Conservation (phyloP, 2,113 vertebrate species). For the Solea senegalensis region DNA sequence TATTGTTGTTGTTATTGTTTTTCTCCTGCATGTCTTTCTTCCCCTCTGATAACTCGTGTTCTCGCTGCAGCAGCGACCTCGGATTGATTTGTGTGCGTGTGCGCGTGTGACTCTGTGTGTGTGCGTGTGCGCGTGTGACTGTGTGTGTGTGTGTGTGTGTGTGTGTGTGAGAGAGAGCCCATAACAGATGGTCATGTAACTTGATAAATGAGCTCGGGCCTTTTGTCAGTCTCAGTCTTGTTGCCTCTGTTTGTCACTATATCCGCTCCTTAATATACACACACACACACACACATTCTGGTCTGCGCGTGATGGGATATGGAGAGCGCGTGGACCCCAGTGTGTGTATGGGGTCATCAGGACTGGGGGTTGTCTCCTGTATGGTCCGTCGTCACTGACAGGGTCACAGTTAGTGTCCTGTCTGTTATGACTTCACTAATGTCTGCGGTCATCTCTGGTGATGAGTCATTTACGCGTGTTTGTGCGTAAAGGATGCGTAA, state of each 20-base stretch:
- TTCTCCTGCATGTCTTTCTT: background rate
- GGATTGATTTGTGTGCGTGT: conserved; percentile 60
- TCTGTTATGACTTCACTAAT: no score
- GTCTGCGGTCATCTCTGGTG: no score
- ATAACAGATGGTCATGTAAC: conserved; percentile 72
- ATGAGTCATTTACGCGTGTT: background rate
- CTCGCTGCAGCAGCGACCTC: conserved; percentile 33
- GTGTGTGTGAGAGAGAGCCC: conserved; percentile 46
- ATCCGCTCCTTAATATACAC: conserved; percentile 2
- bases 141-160: background rate
- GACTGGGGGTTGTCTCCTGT: conserved; percentile 9
- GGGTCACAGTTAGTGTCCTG: background rate
- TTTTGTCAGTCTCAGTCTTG: conserved; percentile 52
- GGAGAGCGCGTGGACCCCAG: background rate
- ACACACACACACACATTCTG: background rate
- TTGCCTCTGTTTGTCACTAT: conserved; percentile 28
- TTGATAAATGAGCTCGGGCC: conserved; percentile 72
- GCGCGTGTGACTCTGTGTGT: no score
- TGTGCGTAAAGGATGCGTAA: conserved; percentile 23
- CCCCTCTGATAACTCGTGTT: background rate
- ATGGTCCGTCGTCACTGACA: conserved; percentile 14
- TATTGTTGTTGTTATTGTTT: background rate
- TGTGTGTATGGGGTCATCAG: background rate
- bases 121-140: no score
- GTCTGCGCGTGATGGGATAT: no score